Evolutionary conservation across 2,888 invertebrate species (phyloP).

Genomic region (Cheilosia pagana): DNA sequence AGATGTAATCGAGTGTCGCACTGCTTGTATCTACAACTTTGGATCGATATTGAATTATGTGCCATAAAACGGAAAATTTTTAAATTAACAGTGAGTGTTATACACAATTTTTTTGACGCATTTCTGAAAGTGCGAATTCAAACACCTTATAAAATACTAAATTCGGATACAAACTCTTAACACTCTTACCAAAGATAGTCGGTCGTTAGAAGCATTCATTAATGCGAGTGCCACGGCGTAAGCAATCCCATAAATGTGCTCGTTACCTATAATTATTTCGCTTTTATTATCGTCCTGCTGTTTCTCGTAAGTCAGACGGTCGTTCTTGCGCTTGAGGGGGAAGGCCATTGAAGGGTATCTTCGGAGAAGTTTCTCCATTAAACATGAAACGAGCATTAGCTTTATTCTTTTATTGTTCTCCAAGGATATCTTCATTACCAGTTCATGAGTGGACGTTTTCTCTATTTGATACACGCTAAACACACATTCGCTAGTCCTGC

Average conservation of each 20-base stretch:
- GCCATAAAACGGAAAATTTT: constrained; percentile 1
- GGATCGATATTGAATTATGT: constrained; percentile 24
- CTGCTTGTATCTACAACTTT: constrained; percentile 2
- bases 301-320: constrained; percentile 16
- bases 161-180: constrained; percentile 8
- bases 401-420: constrained; percentile 77
- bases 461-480: constrained; percentile 63
- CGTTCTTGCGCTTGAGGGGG: not conserved
- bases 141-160: not conserved
- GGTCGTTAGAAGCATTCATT: constrained; percentile 46
- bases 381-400: constrained; percentile 77
- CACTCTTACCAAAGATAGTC: not conserved
- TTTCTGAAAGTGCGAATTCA: not conserved
- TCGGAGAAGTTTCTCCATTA: constrained; percentile 76
- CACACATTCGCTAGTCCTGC: constrained; percentile 55
- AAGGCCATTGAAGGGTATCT: constrained; percentile 54
- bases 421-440: constrained; percentile 77
- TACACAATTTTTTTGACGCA: not conserved
- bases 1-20: constrained; percentile 11
- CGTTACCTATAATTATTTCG: constrained; percentile 75
- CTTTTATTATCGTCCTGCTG: constrained; percentile 68
- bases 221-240: constrained; percentile 60
- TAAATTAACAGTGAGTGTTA: not conserved
- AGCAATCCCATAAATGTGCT: constrained; percentile 71
- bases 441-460: constrained; percentile 74